Conservation (phyloP, 1,140 invertebrate species). For the Orchesella cincta region DNA sequence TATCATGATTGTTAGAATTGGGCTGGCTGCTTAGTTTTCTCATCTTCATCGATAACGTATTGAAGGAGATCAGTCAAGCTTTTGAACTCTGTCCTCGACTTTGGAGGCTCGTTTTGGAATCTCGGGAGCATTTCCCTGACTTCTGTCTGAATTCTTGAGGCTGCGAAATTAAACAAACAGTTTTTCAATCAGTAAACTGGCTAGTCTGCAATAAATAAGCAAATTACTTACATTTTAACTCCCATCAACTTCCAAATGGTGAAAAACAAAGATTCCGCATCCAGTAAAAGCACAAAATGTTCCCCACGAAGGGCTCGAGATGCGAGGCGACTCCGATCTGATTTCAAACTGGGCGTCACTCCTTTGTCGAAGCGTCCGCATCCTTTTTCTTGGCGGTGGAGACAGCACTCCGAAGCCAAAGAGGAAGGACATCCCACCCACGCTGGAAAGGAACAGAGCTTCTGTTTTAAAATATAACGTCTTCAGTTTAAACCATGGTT, state of each 20-base stretch:
- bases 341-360: conserved; percentile 54
- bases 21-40: conserved; percentile 37
- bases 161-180: conserved; percentile 49
- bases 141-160: conserved; percentile 60
- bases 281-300: conserved; percentile 81
- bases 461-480: too few species aligned
- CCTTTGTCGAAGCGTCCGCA: conserved; percentile 78
- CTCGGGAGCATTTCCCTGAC: conserved; percentile 66
- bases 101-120: conserved; percentile 76
- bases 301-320: conserved; percentile 82
- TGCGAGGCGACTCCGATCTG: conserved; percentile 78
- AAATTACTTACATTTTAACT: conserved; percentile 70
- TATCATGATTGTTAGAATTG: too few species aligned
- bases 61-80: conserved; percentile 77
- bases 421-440: conserved; percentile 76
- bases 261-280: conserved; percentile 76
- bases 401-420: conserved; percentile 79
- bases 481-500: too few species aligned
- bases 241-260: conserved; percentile 86
- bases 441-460: conserved; percentile 71
- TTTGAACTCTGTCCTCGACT: conserved; percentile 82
- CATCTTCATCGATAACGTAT: conserved; percentile 62
- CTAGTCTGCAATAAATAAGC: not conserved
- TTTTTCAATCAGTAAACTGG: not conserved
- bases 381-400: conserved; percentile 76